Percentiles rank a stretch among this genome's conserved stretches.
phyloP scores from a whole-genome alignment of 2,797 vertebrate genomes.

The Sus cebifrons region DNA sequence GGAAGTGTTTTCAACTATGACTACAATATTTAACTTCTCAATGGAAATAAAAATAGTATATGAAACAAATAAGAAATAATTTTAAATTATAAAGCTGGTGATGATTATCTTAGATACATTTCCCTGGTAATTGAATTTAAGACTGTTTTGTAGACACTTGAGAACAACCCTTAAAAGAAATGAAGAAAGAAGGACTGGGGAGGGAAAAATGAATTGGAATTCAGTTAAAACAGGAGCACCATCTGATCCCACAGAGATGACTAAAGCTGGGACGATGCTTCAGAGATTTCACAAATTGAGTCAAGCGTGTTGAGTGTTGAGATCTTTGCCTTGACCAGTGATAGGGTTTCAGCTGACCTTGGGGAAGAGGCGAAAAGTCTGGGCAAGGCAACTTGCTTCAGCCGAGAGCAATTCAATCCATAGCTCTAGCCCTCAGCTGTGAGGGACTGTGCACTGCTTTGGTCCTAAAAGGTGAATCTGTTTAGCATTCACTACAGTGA shows the following conservation, averaged over 20 bases:
- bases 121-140: background rate
- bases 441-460: too few species aligned
- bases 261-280: background rate
- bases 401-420: background rate
- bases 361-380: background rate
- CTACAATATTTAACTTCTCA: background rate
- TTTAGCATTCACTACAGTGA: fast-evolving
- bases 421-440: background rate
- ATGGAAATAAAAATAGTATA: background rate
- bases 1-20: background rate
- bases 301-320: too few species aligned
- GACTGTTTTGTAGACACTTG: background rate
- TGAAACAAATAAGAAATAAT: background rate
- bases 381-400: background rate
- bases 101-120: background rate
- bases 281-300: background rate
- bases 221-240: background rate
- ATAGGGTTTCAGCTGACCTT: background rate
- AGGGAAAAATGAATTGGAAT: background rate
- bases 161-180: background rate
- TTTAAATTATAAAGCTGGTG: background rate
- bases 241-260: background rate
- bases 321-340: background rate
- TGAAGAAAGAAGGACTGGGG: background rate
- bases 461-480: background rate